These are phyloP conservation scores for Aurelia aurita complex sp. Pacific DNA, from an alignment of 30 jellyfish, hydroid and myxozoan genomes.

Conservation along the genomic window DNA sequence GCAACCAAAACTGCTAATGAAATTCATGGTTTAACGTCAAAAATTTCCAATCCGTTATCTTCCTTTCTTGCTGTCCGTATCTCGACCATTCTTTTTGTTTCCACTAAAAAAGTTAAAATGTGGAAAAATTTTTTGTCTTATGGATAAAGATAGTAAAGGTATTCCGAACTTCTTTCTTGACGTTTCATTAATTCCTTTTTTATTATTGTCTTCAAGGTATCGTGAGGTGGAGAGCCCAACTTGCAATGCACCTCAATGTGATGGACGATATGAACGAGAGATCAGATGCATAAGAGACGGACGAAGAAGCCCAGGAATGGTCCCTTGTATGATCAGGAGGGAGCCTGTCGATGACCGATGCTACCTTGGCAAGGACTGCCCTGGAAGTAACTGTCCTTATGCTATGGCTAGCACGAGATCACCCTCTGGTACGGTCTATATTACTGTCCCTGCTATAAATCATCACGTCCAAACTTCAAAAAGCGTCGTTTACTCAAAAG, in stretches of 20 bases:
- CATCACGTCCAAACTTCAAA: slow-evolving; percentile 47
- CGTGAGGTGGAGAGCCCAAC: slow-evolving; percentile 27
- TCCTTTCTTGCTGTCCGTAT: too few species aligned
- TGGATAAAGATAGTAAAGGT: too few species aligned
- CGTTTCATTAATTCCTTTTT: too few species aligned
- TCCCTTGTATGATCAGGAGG: slow-evolving; percentile 75
- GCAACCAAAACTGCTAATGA: too few species aligned
- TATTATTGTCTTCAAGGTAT: slow-evolving; percentile 8
- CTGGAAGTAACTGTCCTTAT: slow-evolving; percentile 59
- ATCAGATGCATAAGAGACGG: slow-evolving; percentile 48
- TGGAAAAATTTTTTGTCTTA: too few species aligned
- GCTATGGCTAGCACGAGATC: slow-evolving; percentile 34
- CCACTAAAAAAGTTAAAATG: too few species aligned
- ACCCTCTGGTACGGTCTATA: slow-evolving; percentile 65
- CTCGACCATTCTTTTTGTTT: too few species aligned
- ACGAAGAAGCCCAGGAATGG: slow-evolving; percentile 74
- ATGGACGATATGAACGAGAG: slow-evolving; percentile 34
- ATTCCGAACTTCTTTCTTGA: too few species aligned
- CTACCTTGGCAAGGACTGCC: slow-evolving; percentile 74
- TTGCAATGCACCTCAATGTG: slow-evolving; percentile 46
- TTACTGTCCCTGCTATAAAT: slow-evolving; percentile 73
- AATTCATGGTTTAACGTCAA: too few species aligned
- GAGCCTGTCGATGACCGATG: slow-evolving; percentile 59
- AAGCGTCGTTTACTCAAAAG: slow-evolving; percentile 24
- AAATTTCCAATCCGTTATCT: too few species aligned